These are phyloP conservation scores for Eutrigla gurnardus DNA, from an alignment of 2,797 vertebrate genomes.

Conservation along the genomic window DNA sequence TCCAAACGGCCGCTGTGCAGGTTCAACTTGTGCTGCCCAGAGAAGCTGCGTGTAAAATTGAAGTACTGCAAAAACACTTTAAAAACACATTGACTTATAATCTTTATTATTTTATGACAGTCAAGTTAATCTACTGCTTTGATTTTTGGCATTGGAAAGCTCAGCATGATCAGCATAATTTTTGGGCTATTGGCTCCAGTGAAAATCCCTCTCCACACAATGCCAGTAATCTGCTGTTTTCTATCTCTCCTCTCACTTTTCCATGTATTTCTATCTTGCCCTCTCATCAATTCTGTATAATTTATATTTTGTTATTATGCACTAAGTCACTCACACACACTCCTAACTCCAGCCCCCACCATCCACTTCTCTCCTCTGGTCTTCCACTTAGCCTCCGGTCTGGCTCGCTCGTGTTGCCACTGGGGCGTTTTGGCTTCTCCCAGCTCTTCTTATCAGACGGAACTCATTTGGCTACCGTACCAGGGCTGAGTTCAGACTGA, in stretches of 20 bases:
- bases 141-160: background rate
- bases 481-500: slow-evolving; percentile 58
- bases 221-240: background rate
- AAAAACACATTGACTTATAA: background rate
- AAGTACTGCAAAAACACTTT: background rate
- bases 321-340: slow-evolving; percentile 2
- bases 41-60: background rate
- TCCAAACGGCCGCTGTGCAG: no score
- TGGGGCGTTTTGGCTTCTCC: slow-evolving; percentile 58
- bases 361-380: slow-evolving; percentile 33
- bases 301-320: slow-evolving; percentile 7
- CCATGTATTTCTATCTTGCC: background rate
- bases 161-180: background rate
- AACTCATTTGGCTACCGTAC: slow-evolving; percentile 70
- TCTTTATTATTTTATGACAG: background rate
- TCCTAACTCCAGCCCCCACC: slow-evolving; percentile 1
- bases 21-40: background rate
- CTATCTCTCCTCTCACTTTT: background rate
- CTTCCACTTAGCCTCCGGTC: slow-evolving; percentile 53
- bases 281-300: slow-evolving; percentile 1
- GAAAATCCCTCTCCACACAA: background rate
- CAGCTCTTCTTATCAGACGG: slow-evolving; percentile 63
- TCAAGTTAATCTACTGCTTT: background rate
- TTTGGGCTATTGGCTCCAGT: background rate
- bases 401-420: slow-evolving; percentile 36